These are phyloP conservation scores for Aelia acuminata DNA, from an alignment of 2,888 invertebrate species.

Conservation along the genomic window DNA sequence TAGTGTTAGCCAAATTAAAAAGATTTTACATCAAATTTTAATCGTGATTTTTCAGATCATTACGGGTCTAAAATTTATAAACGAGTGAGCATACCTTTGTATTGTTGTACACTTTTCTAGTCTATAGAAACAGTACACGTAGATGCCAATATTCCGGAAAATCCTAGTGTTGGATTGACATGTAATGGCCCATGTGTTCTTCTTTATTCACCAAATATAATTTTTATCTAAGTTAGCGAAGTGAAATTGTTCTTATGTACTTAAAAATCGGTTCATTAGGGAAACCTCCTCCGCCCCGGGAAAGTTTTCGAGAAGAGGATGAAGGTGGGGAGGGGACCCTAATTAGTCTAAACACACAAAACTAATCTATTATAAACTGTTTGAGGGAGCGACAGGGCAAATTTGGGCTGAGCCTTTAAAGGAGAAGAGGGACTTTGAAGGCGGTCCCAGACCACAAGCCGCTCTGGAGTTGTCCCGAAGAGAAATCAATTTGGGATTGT, in stretches of 20 bases:
- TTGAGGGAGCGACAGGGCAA: constrained; percentile 37
- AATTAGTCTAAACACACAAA: constrained; percentile 46
- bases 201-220: no score
- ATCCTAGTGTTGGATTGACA: no score
- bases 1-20: no score
- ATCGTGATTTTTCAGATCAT: no score
- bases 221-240: neutral
- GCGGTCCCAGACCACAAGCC: constrained; percentile 1
- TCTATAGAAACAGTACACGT: no score
- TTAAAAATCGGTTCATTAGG: neutral
- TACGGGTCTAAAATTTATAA: no score
- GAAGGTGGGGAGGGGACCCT: neutral
- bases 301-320: neutral
- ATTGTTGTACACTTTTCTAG: no score
- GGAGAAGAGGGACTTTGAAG: constrained; percentile 40
- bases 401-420: constrained; percentile 22
- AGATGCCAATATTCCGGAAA: no score
- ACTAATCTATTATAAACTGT: constrained; percentile 48
- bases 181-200: no score
- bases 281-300: neutral
- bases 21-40: no score
- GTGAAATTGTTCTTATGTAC: neutral
- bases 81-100: no score
- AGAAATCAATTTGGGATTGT: constrained; percentile 25
- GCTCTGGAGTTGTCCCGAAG: neutral